Conservation (phyloP, 2,113 vertebrate genomes). For the Gnathonemus longibarbis region DNA sequence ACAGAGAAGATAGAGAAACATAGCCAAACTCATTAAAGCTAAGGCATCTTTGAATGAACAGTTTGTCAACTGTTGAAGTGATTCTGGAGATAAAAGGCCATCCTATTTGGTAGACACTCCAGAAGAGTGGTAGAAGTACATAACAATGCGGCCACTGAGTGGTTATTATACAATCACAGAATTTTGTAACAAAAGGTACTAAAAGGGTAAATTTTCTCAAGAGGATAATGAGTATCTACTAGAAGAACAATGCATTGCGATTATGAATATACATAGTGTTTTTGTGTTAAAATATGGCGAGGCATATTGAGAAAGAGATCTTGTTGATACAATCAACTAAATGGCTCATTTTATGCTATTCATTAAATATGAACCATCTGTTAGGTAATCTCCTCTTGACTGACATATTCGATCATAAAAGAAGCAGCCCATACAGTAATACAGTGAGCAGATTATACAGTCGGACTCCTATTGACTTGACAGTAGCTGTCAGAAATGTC, state of each 20-base stretch:
- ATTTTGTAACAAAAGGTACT: neutral
- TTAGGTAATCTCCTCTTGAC: neutral
- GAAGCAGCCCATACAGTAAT: neutral
- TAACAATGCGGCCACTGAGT: neutral
- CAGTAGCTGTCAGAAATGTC: neutral
- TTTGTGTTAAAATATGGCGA: neutral
- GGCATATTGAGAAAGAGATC: neutral
- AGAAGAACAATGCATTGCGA: neutral
- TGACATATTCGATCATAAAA: neutral
- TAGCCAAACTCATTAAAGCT: neutral
- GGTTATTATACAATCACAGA: neutral
- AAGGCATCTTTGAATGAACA: neutral
- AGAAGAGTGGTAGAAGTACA: neutral
- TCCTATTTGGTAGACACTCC: neutral
- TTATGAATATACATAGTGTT: neutral
- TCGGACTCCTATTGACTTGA: neutral
- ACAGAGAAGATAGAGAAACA: neutral
- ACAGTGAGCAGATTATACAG: neutral
- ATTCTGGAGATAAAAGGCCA: neutral
- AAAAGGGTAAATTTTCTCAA: neutral
- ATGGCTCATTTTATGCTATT: neutral
- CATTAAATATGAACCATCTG: neutral
- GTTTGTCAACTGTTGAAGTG: neutral
- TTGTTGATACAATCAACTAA: neutral
- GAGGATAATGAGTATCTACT: neutral